Base-by-base conservation (phyloP, 2,888 invertebrate genomes). In the Lathronympha strigana region DNA sequence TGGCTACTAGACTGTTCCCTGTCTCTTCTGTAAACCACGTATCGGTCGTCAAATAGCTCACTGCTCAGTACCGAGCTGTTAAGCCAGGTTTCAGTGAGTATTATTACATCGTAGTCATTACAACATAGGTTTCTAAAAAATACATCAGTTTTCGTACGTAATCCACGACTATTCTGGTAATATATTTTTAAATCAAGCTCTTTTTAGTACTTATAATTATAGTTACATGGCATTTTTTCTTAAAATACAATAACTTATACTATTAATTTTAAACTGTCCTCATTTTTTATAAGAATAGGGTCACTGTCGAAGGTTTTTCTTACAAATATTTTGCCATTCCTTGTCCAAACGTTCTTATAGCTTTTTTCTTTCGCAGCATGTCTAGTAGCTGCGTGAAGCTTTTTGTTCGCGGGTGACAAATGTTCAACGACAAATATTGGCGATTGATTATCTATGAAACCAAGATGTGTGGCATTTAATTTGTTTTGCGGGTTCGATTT, bases 81-180 rank as follows among this genome's bases (percentile, higher is more conserved):
- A 19, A 71, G 49, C 68, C 68, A 71, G 9, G 71, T 71, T 33
- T 69, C 69, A 0, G 68, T 68, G 9, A 69, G 25, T n/a, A 69
- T 31, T 38, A 71, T 47, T 13, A 69, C 47, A 51, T 71, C 71
- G 57, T 61, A 69, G 53, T 67, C 19, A 19, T 17, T 43, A 17
- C 25, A 49, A 9, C 38, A 13, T 8, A 67, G 47, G 19, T 62
- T 67, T 25, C 53, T 45, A 51, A 60, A 67, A 47, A 71, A 57
- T 19, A 51, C 17, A 28, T 40, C 8, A 33, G 66, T 61, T 60
- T 70, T 70, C 0, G 67, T 64, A 5, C 67, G 63, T 1, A 71
- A 45, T 43, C 71, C 69, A 9, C 69, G 40, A n/a, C 67, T 55
- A 62, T 70, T 70, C 57, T 69, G 68, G 21, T 71, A 70, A 45